Evolutionary conservation across 2,888 invertebrate species (phyloP), one percentile per base, ranked within the genome.

Genomic region (Desoria tigrina): DNA sequence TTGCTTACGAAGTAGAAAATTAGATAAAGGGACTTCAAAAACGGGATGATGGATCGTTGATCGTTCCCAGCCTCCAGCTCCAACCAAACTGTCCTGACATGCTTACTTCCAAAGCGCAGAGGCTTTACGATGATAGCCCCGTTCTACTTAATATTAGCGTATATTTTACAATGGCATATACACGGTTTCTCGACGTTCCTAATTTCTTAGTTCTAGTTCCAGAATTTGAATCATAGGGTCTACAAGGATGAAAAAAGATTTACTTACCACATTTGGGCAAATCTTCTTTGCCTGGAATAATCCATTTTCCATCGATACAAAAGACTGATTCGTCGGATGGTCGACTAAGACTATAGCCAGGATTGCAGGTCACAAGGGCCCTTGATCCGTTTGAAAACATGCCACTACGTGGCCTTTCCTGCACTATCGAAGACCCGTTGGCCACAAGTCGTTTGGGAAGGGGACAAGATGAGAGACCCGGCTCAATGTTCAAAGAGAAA

Each of bases 301-400:
- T 62, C 68, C 68, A 68, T 26, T 61, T 57, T 2, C 62, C 65
- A 56, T 68, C 62, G 61, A 62, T 21, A 56, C 68, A 68, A n/a
- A 53, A 58, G 65, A 68, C 57, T 54, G 53, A 16, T 6, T 55
- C 55, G 21, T 16, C 28, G 28, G 55, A 55, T 26, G 11, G 11
- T n/a, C n/a, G n/a, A 16, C 45, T 45, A 27, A 55, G 32, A n/a
- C 26, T 27, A 32, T 55, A 55, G 7, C 37, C 37, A 11, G 4
- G 55, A 11, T 27, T n/a, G 26, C 55, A 55, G 3, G 28, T 7
- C 3, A 55, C 11, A 26, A 55, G 14, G n/a, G 55, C 55, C 18
- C 18, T 11, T 16, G 55, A 55, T n/a, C 37, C 37, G 18, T 55
- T 32, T 4, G 55, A 55, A 32, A 26, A 55, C 3, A 6, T 32